Evolutionary conservation across 2,888 invertebrate genomes (phyloP).

Genomic region (Plagiodera versicolora): DNA sequence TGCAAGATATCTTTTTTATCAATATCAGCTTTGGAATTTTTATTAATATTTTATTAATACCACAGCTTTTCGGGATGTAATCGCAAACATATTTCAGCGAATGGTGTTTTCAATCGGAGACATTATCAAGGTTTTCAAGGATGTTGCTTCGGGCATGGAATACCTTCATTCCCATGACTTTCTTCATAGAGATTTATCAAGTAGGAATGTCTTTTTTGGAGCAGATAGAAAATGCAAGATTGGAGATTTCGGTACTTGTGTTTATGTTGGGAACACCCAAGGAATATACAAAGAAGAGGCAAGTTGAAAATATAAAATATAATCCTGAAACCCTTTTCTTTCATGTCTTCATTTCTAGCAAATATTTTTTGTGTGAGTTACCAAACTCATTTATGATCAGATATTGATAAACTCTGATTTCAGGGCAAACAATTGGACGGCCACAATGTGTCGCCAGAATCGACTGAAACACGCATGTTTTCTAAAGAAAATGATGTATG

Average conservation of each 20-base stretch:
- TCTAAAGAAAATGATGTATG: constrained; percentile 19
- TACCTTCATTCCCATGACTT: constrained; percentile 12
- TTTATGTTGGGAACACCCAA: constrained; percentile 14
- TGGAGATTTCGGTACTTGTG: constrained; percentile 22
- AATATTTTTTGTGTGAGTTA: no score
- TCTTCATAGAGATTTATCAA: constrained; percentile 19
- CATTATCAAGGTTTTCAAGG: constrained; percentile 6
- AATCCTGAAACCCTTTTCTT: no score
- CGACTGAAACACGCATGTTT: background rate
- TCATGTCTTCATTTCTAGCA: no score
- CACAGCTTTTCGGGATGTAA: no score
- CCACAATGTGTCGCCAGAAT: constrained; percentile 3
- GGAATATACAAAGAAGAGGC: constrained; percentile 18
- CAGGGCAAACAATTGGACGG: background rate
- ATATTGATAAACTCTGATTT: background rate
- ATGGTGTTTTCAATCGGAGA: background rate
- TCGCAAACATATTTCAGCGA: background rate
- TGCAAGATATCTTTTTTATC: no score
- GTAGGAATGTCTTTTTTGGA: constrained; percentile 19
- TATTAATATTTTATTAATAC: no score
- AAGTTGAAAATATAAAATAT: no score
- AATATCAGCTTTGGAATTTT: no score
- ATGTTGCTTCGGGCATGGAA: constrained; percentile 24
- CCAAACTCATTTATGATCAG: no score
- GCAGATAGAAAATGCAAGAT: constrained; percentile 18